Evolutionary conservation across 2,113 vertebrate genomes (phyloP).

Genomic region (Malurus alboscapulatus): DNA sequence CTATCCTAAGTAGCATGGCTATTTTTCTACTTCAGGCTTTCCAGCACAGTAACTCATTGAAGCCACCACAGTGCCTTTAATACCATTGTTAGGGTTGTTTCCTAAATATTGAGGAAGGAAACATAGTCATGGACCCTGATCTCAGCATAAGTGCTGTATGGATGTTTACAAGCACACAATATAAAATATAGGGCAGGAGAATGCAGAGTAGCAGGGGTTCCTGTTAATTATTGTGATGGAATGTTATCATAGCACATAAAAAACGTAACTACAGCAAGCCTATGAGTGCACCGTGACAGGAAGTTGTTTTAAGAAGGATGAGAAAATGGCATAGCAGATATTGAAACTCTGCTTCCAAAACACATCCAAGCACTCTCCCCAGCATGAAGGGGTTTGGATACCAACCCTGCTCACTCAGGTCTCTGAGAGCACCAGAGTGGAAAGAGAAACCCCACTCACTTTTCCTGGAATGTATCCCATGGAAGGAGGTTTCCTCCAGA

Average conservation of each 20-base stretch:
- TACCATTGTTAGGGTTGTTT: background rate
- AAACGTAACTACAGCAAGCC: background rate
- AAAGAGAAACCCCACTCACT: background rate
- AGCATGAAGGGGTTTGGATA: accelerated
- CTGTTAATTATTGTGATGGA: background rate
- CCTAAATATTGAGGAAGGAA: background rate
- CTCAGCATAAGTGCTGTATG: background rate
- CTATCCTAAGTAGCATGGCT: background rate
- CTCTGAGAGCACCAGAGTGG: background rate
- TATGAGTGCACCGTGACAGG: background rate
- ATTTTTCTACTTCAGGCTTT: background rate
- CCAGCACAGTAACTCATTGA: background rate
- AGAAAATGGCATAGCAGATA: background rate
- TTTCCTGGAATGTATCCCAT: background rate
- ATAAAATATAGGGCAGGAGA: background rate
- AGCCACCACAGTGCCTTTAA: background rate
- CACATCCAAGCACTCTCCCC: background rate
- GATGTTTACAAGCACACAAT: background rate
- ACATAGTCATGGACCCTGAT: background rate
- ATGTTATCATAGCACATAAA: background rate
- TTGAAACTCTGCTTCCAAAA: background rate
- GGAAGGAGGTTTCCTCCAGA: background rate
- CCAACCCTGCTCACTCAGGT: background rate
- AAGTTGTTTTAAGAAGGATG: background rate
- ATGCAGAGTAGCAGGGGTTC: background rate